Base-by-base conservation (phyloP, 2,888 invertebrate species). In the Anarsia innoxiella region DNA sequence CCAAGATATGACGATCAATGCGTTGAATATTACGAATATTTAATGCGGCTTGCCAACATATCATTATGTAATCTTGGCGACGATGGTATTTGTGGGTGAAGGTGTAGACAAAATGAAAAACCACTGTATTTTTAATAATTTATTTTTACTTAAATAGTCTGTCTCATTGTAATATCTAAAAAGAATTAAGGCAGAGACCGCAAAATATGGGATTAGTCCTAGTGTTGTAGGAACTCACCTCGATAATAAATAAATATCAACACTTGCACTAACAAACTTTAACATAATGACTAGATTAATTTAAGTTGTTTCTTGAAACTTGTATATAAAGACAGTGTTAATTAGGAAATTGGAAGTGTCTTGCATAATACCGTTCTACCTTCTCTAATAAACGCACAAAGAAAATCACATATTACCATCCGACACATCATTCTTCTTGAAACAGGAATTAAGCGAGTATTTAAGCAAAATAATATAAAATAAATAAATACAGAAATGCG, bases 251-350 rank as follows among this genome's bases (percentile, higher is more conserved):
- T 54, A 58, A 57, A 57, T 67, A 73, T 67, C 59, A 62, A 65
- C 56, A 46, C 41, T 64, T 66, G 69, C 59, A 67, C 73, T 78
- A 80, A 75, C 71, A 78, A 77, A 77, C 70, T 67, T 75, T 68
- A 66, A 65, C 57, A 53, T 77, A 73, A 73, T 83, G 79, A 82
- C 82, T 83, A 82, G 83, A 78, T 68, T 66, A 69, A 66, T 56
- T 66, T 56, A 53, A 62, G 64, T 62, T 62, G 59, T 59, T 58
- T 66, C 62, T 64, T 65, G 65, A 64, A 60, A 66, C 58, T 59
- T 57, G 59, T 73, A 71, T 64, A 75, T 70, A 67, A 72, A 70
- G 54, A 59, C 56, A 63, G 53, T 69, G 75, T 75, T 78, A 75
- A 77, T 73, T 59, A 67, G 71, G 72, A 66, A 59, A 61, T 52